A percentile compares a stretch with the other conserved stretches of the same genome.
These are phyloP conservation scores for Drosophila neonasuta DNA, from an alignment of 2,888 invertebrate genomes.

Conservation along the genomic window DNA sequence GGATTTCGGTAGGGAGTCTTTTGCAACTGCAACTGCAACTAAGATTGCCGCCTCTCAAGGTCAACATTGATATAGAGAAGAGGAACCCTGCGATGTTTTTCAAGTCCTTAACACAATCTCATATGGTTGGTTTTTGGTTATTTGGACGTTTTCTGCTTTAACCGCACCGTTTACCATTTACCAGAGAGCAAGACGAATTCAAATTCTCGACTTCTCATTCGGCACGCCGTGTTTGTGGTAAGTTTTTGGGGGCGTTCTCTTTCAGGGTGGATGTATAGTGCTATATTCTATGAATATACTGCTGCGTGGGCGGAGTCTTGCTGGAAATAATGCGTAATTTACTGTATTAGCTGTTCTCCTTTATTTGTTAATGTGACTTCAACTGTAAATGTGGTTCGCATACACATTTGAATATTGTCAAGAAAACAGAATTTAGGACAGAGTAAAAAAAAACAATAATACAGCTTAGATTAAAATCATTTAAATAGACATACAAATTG, in stretches of 20 bases:
- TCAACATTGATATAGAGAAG: background rate
- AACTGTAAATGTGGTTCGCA: no score
- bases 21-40: constrained; percentile 16
- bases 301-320: constrained; percentile 55
- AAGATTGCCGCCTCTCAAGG: constrained; percentile 38
- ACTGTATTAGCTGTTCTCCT: constrained; percentile 34
- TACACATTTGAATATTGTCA: background rate
- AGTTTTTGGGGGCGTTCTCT: constrained; percentile 61
- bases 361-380: constrained; percentile 30
- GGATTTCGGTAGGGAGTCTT: constrained; percentile 66
- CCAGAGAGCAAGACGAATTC: constrained; percentile 70
- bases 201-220: constrained; percentile 47
- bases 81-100: constrained; percentile 63
- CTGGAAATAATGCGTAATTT: constrained; percentile 53
- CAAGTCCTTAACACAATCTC: constrained; percentile 50
- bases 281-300: constrained; percentile 46
- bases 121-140: constrained; percentile 47
- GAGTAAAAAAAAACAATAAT: no score
- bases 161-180: constrained; percentile 69
- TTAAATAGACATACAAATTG: no score
- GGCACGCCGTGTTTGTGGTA: constrained; percentile 67
- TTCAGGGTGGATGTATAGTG: constrained; percentile 33
- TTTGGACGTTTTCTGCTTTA: constrained; percentile 55
- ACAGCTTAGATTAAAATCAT: no score
- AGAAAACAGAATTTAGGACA: no score